Conservation (phyloP, 2,113 vertebrate genomes). For the Psittacula cyanocephala region DNA sequence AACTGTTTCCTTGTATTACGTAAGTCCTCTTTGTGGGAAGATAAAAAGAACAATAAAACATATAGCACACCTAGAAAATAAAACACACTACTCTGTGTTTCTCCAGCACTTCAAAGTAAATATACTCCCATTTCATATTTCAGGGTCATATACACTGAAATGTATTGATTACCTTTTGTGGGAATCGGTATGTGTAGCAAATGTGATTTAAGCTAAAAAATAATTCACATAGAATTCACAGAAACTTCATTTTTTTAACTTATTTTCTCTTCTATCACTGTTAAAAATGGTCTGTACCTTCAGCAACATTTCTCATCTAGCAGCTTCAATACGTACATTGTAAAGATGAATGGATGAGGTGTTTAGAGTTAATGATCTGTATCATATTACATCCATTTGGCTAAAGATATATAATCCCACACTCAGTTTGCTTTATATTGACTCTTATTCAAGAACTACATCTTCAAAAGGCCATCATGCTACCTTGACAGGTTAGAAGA, state of each 20-base stretch:
- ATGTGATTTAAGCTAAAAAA: conserved; percentile 33
- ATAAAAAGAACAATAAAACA: not conserved
- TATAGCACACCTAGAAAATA: not conserved
- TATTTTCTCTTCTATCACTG: conserved; percentile 6
- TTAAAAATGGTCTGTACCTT: conserved; percentile 35
- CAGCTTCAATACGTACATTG: conserved; percentile 45
- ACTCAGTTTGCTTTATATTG: conserved; percentile 45
- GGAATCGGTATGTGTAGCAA: not conserved
- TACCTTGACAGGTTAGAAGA: conserved; percentile 27
- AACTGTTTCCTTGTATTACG: not conserved
- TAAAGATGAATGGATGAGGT: conserved; percentile 66
- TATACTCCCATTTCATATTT: not conserved
- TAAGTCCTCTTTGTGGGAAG: not conserved
- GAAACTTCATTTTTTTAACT: not conserved
- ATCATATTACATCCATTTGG: conserved; percentile 61
- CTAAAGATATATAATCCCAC: conserved; percentile 63
- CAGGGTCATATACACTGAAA: not conserved
- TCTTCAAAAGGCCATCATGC: conserved; percentile 36
- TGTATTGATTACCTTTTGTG: not conserved
- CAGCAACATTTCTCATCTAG: conserved; percentile 37
- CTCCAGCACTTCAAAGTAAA: not conserved
- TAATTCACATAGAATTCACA: not conserved
- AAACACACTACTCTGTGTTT: not conserved
- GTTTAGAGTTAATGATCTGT: conserved; percentile 68
- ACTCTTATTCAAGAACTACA: conserved; percentile 39